These are phyloP conservation scores for Lasioglossum lativentre DNA, from an alignment of 2,888 invertebrate genomes.

Conservation along the genomic window DNA sequence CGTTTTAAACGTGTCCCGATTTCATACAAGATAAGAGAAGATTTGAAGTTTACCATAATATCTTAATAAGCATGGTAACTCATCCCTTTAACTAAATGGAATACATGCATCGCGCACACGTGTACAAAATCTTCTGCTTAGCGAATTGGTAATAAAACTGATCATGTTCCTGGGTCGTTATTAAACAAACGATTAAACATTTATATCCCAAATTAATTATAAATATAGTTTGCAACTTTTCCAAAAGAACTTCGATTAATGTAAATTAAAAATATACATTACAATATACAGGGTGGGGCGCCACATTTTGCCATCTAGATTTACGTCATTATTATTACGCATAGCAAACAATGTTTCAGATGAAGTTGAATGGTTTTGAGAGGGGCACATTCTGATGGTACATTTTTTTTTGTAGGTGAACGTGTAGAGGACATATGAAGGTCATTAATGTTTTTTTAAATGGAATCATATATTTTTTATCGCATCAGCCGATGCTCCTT, in stretches of 20 bases:
- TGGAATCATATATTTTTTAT: no score
- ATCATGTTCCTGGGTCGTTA: not conserved
- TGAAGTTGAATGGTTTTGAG: no score
- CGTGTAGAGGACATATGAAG: no score
- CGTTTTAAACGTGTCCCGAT: not conserved
- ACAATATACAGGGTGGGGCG: no score
- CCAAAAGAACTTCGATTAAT: not conserved
- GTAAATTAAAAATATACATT: no score
- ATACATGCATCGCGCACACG: not conserved
- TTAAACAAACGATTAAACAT: not conserved
- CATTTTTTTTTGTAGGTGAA: no score
- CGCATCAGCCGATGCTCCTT: no score
- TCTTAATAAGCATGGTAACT: not conserved
- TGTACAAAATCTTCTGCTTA: not conserved
- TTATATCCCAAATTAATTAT: not conserved
- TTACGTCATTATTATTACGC: no score
- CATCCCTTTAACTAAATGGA: not conserved
- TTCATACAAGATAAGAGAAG: not conserved
- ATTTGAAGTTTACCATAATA: not conserved
- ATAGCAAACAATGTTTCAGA: no score
- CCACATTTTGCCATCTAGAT: no score
- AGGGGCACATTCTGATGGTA: no score
- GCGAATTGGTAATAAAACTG: not conserved
- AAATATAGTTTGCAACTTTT: not conserved
- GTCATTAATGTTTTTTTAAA: no score